phyloP scores from a whole-genome alignment of 2,888 invertebrate species.

The Caenorhabditis sulstoni region DNA sequence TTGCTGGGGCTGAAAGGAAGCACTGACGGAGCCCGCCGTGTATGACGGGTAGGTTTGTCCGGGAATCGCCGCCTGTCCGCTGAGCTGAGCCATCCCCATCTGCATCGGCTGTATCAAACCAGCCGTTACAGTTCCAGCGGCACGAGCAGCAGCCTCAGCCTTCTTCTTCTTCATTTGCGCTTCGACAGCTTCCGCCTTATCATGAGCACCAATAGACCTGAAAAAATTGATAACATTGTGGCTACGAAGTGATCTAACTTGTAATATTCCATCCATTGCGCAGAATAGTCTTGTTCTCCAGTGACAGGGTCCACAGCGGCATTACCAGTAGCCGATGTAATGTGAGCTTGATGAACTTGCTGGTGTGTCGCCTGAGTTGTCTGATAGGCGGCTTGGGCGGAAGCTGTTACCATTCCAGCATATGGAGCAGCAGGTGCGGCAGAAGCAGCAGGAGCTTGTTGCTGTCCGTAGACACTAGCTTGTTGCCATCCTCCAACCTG shows the following conservation, averaged over 20 bases:
- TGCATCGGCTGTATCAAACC: conserved; percentile 40
- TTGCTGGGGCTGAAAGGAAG: conserved; percentile 38
- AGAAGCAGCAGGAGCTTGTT: conserved; percentile 14
- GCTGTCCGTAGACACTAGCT: conserved; percentile 24
- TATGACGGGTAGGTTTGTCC: conserved; percentile 27
- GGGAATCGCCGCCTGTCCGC: conserved; percentile 11
- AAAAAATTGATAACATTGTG: conserved; percentile 1
- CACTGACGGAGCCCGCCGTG: conserved; percentile 11
- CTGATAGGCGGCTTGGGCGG: conserved; percentile 3
- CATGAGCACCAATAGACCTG: conserved; percentile 54
- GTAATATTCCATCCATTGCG: conserved; percentile 98
- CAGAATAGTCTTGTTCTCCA: conserved; percentile 92
- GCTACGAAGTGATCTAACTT: conserved; percentile 83
- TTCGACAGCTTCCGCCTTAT: conserved; percentile 82
- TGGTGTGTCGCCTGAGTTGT: no score
- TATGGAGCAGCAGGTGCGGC: conserved; percentile 20
- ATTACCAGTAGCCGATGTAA: conserved; percentile 36
- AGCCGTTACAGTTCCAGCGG: conserved; percentile 69
- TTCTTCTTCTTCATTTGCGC: conserved; percentile 81
- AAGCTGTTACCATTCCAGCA: conserved; percentile 22
- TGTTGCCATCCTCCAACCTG: conserved; percentile 45
- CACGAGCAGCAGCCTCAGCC: conserved; percentile 52
- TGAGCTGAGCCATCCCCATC: conserved; percentile 31
- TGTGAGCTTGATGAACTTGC: conserved; percentile 12
- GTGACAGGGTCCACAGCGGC: conserved; percentile 74